phyloP scores from a whole-genome alignment of 2,888 invertebrate species.

The Zeuzera pyrina region DNA sequence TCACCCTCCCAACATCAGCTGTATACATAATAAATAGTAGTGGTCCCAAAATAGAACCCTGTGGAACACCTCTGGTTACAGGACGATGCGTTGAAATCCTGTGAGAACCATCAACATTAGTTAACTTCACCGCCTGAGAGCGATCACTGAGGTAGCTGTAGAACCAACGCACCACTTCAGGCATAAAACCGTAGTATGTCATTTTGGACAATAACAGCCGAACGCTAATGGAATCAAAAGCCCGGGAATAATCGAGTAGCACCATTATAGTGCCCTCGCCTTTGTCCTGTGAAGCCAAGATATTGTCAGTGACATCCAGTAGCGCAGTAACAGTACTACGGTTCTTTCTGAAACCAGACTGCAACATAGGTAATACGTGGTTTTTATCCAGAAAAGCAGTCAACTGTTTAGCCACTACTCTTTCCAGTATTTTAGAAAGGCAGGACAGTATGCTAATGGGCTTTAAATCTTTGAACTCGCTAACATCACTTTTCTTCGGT shows the following conservation, averaged over 20 bases:
- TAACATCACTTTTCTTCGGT: slow-evolving; percentile 4
- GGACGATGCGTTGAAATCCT: neutral
- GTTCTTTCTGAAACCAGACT: slow-evolving; percentile 7
- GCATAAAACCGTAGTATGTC: slow-evolving; percentile 10
- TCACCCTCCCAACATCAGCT: too few relatives aligned
- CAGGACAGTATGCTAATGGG: slow-evolving; percentile 9
- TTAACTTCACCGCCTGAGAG: neutral
- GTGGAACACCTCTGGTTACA: slow-evolving; percentile 1
- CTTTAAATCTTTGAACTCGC: slow-evolving; percentile 3
- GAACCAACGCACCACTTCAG: neutral
- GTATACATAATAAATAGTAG: too few relatives aligned
- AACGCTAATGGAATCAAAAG: slow-evolving; percentile 13
- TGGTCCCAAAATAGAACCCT: slow-evolving; percentile 3
- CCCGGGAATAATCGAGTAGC: slow-evolving; percentile 9
- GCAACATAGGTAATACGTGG: slow-evolving; percentile 3
- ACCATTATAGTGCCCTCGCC: slow-evolving; percentile 3
- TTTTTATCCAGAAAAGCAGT: slow-evolving; percentile 3
- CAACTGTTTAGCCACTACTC: slow-evolving; percentile 4
- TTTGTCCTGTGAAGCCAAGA: neutral
- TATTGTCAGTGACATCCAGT: neutral
- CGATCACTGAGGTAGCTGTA: neutral
- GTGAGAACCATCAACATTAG: neutral
- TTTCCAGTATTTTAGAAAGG: slow-evolving; percentile 9
- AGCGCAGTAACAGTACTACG: slow-evolving; percentile 3
- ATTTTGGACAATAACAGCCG: slow-evolving; percentile 12